phyloP scores from a whole-genome alignment of 2,888 invertebrate species.

The Trichacis sp. region DNA sequence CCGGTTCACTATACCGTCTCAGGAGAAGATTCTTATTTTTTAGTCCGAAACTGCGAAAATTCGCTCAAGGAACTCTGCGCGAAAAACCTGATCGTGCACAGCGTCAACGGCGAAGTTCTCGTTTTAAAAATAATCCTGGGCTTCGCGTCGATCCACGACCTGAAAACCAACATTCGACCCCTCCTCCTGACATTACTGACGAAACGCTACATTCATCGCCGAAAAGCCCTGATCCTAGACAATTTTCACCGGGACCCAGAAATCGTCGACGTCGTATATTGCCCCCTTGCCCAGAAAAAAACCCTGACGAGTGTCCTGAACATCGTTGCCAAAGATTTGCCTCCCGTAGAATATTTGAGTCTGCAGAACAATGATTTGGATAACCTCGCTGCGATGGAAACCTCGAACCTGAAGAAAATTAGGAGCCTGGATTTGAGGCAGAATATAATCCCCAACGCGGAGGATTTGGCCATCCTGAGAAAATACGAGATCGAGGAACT shows the following conservation, averaged over 20 bases:
- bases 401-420: conserved; percentile 46
- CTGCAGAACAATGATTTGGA: conserved; percentile 55
- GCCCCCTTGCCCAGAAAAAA: conserved; percentile 70
- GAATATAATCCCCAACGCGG: conserved; percentile 58
- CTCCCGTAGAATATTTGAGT: conserved; percentile 52
- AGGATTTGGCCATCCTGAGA: conserved; percentile 57
- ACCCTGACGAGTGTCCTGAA: conserved; percentile 70
- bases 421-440: conserved; percentile 60
- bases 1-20: conserved; percentile 68
- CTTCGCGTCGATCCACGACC: conserved; percentile 67
- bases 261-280: conserved; percentile 62
- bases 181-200: conserved; percentile 65
- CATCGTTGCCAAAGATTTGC: conserved; percentile 52
- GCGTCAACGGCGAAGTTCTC: conserved; percentile 52
- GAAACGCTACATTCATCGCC: conserved; percentile 60
- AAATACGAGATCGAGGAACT: conserved; percentile 71
- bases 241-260: conserved; percentile 69
- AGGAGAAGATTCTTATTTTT: conserved; percentile 65
- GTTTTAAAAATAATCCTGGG: conserved; percentile 67
- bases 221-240: conserved; percentile 66
- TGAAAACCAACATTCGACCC: conserved; percentile 70
- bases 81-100: conserved; percentile 66
- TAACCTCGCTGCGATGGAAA: conserved; percentile 46
- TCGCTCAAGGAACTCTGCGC: conserved; percentile 70
- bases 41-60: conserved; percentile 70